Conservation (phyloP, 2,113 vertebrate genomes). For the Nycticryphes semicollaris region DNA sequence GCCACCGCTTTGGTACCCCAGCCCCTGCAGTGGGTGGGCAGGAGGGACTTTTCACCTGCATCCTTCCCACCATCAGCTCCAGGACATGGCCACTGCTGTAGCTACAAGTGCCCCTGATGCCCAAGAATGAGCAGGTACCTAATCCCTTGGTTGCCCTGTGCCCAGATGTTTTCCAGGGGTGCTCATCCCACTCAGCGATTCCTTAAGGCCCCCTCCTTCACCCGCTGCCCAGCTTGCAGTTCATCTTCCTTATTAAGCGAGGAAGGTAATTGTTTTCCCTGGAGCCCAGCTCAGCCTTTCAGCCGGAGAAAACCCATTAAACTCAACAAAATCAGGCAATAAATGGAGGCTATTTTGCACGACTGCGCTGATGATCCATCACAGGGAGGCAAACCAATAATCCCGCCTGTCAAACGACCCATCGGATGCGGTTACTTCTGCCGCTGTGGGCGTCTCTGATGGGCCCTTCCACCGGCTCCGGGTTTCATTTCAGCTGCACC, state of each 20-base stretch:
- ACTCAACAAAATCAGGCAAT: not conserved
- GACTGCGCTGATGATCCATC: not conserved
- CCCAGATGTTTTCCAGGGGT: not conserved
- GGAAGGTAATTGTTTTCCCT: not conserved
- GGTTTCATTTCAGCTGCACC: not conserved
- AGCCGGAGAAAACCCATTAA: not conserved
- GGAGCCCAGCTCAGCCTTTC: not conserved
- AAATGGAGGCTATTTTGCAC: not conserved
- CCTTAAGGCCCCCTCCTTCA: not conserved
- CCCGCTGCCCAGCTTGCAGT: not conserved
- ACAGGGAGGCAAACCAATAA: not conserved
- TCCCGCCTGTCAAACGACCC: rapidly evolving
- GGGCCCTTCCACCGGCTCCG: not conserved
- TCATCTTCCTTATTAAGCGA: not conserved
- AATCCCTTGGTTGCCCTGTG: rapidly evolving
- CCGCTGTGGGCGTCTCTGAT: rapidly evolving
- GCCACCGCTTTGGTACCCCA: not conserved
- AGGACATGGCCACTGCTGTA: rapidly evolving
- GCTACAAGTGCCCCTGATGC: too few relatives aligned
- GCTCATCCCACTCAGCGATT: not conserved
- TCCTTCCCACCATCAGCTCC: not conserved
- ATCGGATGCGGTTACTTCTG: not conserved
- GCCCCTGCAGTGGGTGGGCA: not conserved
- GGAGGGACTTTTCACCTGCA: not conserved
- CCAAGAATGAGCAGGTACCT: not conserved